A percentile compares a stretch with the other conserved stretches of the same genome.
phyloP scores from a whole-genome alignment of 2,888 invertebrate species.

The Unio pictorum region DNA sequence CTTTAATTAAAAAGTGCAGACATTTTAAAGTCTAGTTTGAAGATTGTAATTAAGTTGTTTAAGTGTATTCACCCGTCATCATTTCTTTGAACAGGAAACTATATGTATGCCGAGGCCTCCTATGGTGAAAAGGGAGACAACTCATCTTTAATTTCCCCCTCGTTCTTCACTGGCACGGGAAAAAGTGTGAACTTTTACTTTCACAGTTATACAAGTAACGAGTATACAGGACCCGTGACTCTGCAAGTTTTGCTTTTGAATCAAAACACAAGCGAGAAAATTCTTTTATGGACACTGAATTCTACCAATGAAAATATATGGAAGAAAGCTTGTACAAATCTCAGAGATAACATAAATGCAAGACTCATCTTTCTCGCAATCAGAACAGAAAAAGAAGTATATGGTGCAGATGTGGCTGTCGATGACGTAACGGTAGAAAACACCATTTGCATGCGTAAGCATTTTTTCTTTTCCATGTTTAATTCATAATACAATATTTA shows the following conservation, averaged over 20 bases:
- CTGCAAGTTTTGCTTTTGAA: constrained; percentile 24
- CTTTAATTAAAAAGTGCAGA: too few species aligned
- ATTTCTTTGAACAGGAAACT: constrained; percentile 42
- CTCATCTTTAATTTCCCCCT: constrained; percentile 37
- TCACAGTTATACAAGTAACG: constrained; percentile 36
- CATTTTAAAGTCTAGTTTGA: too few species aligned
- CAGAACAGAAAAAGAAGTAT: constrained; percentile 21
- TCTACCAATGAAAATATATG: constrained; percentile 39
- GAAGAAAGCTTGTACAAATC: constrained; percentile 38
- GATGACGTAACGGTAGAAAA: constrained; percentile 48
- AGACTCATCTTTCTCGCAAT: constrained; percentile 42
- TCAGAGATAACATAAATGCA: constrained; percentile 36
- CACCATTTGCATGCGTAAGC: constrained; percentile 28
- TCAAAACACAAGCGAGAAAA: constrained; percentile 2
- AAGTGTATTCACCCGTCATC: constrained; percentile 2
- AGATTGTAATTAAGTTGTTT: too few species aligned
- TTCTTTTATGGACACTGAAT: constrained; percentile 20
- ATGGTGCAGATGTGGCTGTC: constrained; percentile 51
- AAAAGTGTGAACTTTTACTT: constrained; percentile 51
- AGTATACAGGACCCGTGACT: constrained; percentile 18
- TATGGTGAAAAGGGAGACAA: constrained; percentile 36
- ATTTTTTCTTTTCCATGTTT: background rate
- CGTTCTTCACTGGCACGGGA: constrained; percentile 32
- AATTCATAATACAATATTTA: background rate
- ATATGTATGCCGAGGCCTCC: constrained; percentile 51